phyloP scores from a whole-genome alignment of 37 sponge, comb jelly and placozoan genomes.

The Petrosia ficiformis region DNA sequence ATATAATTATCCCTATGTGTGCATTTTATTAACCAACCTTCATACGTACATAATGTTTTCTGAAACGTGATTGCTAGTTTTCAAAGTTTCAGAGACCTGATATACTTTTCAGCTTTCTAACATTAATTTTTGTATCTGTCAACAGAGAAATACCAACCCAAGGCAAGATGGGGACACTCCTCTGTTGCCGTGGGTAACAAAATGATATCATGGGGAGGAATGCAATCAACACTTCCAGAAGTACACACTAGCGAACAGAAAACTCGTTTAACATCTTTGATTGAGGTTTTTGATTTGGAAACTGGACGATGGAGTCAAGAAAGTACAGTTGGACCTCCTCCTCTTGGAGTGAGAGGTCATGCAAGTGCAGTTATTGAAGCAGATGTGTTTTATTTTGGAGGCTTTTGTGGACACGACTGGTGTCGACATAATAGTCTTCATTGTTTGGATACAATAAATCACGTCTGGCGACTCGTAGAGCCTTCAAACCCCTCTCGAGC shows the following conservation, averaged over 20 bases:
- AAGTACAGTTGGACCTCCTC: neutral
- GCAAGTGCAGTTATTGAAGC: neutral
- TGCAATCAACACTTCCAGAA: neutral
- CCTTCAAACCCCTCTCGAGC: neutral
- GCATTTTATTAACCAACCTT: no score
- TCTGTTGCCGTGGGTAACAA: neutral
- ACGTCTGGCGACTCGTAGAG: conserved; percentile 17
- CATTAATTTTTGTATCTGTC: no score
- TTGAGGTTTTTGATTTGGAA: neutral
- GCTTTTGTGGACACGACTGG: conserved; percentile 28
- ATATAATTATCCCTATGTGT: no score
- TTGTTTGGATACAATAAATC: conserved; percentile 14
- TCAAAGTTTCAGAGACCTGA: no score
- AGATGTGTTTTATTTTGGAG: conserved; percentile 15
- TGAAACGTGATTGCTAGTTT: no score
- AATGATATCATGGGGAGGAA: neutral
- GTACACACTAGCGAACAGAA: neutral
- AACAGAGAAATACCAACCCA: conserved; percentile 6
- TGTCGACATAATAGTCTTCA: conserved; percentile 4
- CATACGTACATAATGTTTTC: no score
- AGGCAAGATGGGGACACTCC: neutral
- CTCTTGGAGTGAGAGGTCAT: neutral
- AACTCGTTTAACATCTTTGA: neutral
- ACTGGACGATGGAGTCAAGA: neutral
- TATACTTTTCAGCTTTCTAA: no score